phyloP scores from a whole-genome alignment of 2,888 invertebrate species.

The Lithosia quadra region DNA sequence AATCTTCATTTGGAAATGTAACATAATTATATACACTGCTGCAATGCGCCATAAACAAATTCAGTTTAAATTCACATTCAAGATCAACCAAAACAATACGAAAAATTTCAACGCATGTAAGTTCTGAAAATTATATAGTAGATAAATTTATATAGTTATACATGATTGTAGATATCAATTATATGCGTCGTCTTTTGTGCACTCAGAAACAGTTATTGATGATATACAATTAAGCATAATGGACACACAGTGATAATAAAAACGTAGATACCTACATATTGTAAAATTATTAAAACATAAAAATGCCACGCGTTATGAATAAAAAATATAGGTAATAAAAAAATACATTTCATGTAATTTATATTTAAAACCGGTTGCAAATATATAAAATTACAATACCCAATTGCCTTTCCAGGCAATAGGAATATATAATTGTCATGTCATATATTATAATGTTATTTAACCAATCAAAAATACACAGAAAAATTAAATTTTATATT shows the following conservation, averaged over 20 bases:
- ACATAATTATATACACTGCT: slow-evolving; percentile 24
- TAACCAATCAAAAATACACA: background rate
- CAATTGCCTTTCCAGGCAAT: background rate
- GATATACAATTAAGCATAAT: background rate
- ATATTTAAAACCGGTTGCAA: background rate
- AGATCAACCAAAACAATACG: background rate
- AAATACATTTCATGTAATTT: background rate
- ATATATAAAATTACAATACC: background rate
- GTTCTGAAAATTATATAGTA: background rate
- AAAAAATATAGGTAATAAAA: background rate
- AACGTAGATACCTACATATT: background rate
- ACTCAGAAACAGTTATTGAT: background rate
- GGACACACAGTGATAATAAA: background rate
- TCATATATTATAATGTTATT: background rate
- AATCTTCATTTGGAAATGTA: slow-evolving; percentile 35
- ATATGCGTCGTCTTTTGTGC: background rate
- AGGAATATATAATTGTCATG: background rate
- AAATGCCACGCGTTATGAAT: background rate
- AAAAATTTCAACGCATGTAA: background rate
- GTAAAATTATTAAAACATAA: slow-evolving; percentile 2
- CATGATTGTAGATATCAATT: background rate
- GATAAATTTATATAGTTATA: slow-evolving; percentile 1
- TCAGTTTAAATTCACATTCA: slow-evolving; percentile 18
- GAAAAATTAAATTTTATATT: background rate
- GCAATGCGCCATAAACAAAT: slow-evolving; percentile 15